phyloP scores from a whole-genome alignment of 1,140 invertebrate genomes.

The Papilio polytes region DNA sequence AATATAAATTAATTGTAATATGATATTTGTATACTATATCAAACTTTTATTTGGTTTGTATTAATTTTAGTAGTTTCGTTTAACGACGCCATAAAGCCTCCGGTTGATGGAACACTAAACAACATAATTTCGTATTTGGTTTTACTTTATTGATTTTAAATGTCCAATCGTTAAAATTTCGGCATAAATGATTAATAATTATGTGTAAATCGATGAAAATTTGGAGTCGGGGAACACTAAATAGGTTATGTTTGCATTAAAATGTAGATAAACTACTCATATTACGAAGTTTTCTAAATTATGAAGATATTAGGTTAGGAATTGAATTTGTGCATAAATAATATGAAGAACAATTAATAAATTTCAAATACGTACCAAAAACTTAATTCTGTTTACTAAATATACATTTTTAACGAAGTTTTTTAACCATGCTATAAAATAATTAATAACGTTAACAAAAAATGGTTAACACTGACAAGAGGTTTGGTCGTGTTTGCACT shows the following conservation, averaged over 20 bases:
- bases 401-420: background rate
- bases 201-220: constrained; percentile 3
- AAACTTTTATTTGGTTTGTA: background rate
- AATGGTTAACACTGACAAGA: background rate
- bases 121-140: constrained; percentile 16
- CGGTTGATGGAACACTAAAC: constrained; percentile 1
- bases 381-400: no score
- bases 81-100: constrained; percentile 17
- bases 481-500: background rate
- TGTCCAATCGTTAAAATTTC: constrained; percentile 21
- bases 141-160: constrained; percentile 14
- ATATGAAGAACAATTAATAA: background rate
- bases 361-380: background rate
- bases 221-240: background rate
- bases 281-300: background rate
- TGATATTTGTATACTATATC: constrained; percentile 23
- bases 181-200: background rate
- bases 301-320: background rate
- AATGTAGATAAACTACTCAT: background rate
- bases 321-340: background rate
- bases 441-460: background rate
- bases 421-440: background rate
- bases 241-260: constrained; percentile 8
- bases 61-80: constrained; percentile 14
- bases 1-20: constrained; percentile 27